These are phyloP conservation scores for Synchiropus splendidus DNA, from an alignment of 2,113 vertebrate species.

Conservation along the genomic window DNA sequence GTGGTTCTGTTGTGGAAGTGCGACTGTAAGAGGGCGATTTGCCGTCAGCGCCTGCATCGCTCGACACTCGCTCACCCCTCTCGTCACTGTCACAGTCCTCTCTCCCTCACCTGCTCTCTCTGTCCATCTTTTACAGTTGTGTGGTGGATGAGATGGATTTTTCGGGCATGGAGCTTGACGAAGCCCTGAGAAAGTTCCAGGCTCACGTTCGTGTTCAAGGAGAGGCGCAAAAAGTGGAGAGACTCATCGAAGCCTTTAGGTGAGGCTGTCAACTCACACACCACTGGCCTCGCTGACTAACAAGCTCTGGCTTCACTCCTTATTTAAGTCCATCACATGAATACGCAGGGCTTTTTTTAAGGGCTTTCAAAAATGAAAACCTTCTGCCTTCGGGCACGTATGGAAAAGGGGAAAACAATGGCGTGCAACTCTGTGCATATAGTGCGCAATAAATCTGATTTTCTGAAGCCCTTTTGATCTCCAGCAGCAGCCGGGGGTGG, in stretches of 20 bases:
- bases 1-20: slow-evolving; percentile 33
- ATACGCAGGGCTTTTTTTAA: slow-evolving; percentile 3
- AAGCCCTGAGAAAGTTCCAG: slow-evolving; percentile 95
- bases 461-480: slow-evolving; percentile 8
- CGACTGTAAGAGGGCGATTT: slow-evolving; percentile 32
- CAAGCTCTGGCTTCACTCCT: slow-evolving; percentile 15
- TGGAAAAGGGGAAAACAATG: slow-evolving; percentile 23
- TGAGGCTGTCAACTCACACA: slow-evolving; percentile 53
- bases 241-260: slow-evolving; percentile 99
- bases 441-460: slow-evolving; percentile 10
- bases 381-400: slow-evolving; percentile 22
- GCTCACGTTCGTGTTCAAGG: slow-evolving; percentile 95
- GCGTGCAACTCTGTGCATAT: slow-evolving; percentile 6
- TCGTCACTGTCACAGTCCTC: not conserved
- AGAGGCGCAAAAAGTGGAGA: slow-evolving; percentile 97
- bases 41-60: slow-evolving; percentile 28
- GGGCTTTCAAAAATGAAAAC: slow-evolving; percentile 1
- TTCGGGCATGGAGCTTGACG: slow-evolving; percentile 93
- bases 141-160: slow-evolving; percentile 99
- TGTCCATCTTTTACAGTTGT: slow-evolving; percentile 63
- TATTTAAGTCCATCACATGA: slow-evolving; percentile 15
- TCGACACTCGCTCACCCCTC: slow-evolving; percentile 2
- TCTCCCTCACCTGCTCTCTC: slow-evolving; percentile 12
- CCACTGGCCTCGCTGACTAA: no score
- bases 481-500: slow-evolving; percentile 11